These are phyloP conservation scores for Muscina levida DNA, from an alignment of 2,888 invertebrate species.

Conservation along the genomic window DNA sequence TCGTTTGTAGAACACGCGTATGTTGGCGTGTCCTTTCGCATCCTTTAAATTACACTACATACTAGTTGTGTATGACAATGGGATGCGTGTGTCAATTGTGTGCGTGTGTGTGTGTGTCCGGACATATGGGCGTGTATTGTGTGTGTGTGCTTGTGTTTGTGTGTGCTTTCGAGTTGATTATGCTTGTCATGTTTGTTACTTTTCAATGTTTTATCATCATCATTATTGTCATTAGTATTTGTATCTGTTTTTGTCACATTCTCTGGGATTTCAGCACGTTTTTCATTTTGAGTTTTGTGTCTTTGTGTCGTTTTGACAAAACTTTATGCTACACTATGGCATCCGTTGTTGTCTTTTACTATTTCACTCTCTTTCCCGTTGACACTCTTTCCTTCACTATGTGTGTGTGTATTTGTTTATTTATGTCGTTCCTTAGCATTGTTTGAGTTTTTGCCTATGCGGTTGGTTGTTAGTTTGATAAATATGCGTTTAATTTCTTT, in stretches of 20 bases:
- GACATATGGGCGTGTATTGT: not conserved
- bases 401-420: too few species aligned
- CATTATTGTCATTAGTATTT: conserved; percentile 50
- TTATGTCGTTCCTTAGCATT: too few species aligned
- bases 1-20: too few species aligned
- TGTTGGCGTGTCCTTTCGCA: too few species aligned
- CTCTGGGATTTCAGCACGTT: conserved; percentile 27
- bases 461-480: conserved; percentile 9
- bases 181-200: conserved; percentile 55
- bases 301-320: conserved; percentile 11
- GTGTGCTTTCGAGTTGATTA: conserved; percentile 30
- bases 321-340: not conserved
- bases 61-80: too few species aligned
- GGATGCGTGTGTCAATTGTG: too few species aligned
- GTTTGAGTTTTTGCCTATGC: not conserved
- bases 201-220: conserved; percentile 52
- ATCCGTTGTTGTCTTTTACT: too few species aligned
- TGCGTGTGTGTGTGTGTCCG: not conserved
- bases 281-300: conserved; percentile 38
- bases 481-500: conserved; percentile 38
- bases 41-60: not conserved
- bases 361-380: too few species aligned
- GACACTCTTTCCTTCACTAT: too few species aligned
- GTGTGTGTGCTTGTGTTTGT: too few species aligned
- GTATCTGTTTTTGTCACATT: conserved; percentile 27